These are phyloP conservation scores for Opisthocomus hoazin DNA, from an alignment of 2,113 vertebrate species.

Conservation along the genomic window DNA sequence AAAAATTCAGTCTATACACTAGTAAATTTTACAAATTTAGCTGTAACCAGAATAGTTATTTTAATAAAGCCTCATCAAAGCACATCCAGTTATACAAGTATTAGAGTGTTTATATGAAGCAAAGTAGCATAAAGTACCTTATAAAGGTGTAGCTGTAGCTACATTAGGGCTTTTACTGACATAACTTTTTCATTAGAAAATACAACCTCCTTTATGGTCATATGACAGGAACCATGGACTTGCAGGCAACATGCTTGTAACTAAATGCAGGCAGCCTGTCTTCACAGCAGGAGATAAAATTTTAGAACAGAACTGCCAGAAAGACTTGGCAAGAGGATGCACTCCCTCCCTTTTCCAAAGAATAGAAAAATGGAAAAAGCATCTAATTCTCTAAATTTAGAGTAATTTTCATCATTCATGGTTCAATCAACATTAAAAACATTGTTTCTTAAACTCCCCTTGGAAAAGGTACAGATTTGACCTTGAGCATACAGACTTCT, in stretches of 20 bases:
- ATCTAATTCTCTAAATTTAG: background rate
- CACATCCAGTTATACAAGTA: background rate
- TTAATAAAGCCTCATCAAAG: background rate
- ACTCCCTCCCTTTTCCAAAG: background rate
- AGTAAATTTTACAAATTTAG: background rate
- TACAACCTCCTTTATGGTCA: background rate
- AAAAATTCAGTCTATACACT: background rate
- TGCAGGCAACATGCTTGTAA: background rate
- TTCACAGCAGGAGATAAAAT: background rate
- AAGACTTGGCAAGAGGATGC: background rate
- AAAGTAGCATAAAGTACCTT: background rate
- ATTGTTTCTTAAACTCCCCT: background rate
- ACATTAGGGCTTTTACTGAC: background rate
- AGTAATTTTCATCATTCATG: background rate
- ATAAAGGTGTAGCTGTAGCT: background rate
- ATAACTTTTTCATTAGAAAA: background rate
- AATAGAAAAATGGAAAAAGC: background rate
- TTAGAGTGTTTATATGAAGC: background rate
- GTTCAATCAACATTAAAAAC: background rate
- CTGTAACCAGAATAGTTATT: background rate
- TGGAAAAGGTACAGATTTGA: background rate
- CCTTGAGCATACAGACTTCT: background rate
- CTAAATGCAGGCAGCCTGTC: background rate
- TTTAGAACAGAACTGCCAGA: background rate
- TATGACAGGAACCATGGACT: background rate